Conservation (phyloP, 2,888 invertebrate genomes). For the Lagria hirta region DNA sequence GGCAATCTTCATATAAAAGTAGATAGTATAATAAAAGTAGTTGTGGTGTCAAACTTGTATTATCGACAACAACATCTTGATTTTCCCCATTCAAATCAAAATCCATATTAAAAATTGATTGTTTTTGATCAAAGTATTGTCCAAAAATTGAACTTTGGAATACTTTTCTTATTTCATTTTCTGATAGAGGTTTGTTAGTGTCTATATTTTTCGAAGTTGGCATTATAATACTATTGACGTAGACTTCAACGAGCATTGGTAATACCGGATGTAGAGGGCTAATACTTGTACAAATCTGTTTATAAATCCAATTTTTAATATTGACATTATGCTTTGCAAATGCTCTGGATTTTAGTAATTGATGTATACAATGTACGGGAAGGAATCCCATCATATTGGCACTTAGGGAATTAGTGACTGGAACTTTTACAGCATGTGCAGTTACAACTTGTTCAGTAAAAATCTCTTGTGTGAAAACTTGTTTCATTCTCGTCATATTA, state of each 20-base stretch:
- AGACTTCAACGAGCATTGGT: slow-evolving; percentile 91
- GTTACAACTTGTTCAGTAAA: slow-evolving; percentile 97
- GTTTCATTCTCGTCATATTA: slow-evolving; percentile 84
- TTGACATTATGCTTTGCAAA: slow-evolving; percentile 96
- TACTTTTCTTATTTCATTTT: slow-evolving; percentile 83
- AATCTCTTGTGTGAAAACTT: slow-evolving; percentile 94
- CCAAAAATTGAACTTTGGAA: slow-evolving; percentile 78
- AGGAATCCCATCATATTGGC: slow-evolving; percentile 85
- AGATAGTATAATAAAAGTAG: slow-evolving; percentile 88
- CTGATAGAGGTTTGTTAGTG: slow-evolving; percentile 88
- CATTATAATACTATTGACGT: slow-evolving; percentile 86
- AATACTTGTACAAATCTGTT: slow-evolving; percentile 84
- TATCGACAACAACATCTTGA: slow-evolving; percentile 60
- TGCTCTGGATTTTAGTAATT: slow-evolving; percentile 87
- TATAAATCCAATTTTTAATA: slow-evolving; percentile 95
- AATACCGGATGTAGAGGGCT: slow-evolving; percentile 93
- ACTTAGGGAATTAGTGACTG: slow-evolving; percentile 86
- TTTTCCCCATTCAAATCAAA: slow-evolving; percentile 51
- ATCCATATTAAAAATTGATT: slow-evolving; percentile 61
- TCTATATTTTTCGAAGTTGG: slow-evolving; percentile 53
- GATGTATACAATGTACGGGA: slow-evolving; percentile 96
- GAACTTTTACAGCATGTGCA: slow-evolving; percentile 92
- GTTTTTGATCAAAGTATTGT: slow-evolving; percentile 67
- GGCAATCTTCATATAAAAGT: slow-evolving; percentile 87
- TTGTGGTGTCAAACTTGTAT: slow-evolving; percentile 79